Conservation (phyloP, 2,797 vertebrate genomes). For the Lacerta viridis region DNA sequence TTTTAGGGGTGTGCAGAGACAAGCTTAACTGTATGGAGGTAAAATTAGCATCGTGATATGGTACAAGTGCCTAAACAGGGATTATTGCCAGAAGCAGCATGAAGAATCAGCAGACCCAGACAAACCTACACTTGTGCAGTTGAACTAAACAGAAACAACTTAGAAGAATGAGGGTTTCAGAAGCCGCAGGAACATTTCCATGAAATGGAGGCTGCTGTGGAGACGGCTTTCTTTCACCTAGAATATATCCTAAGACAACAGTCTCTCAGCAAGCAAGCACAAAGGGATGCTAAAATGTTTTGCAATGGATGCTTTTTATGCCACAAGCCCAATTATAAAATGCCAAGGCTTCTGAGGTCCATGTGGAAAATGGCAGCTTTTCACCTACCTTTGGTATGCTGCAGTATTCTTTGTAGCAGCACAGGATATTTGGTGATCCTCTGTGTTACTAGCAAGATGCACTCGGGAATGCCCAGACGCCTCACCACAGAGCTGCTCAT, state of each 20-base stretch:
- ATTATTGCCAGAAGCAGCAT: background rate
- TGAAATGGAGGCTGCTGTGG: background rate
- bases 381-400: slow-evolving; percentile 91
- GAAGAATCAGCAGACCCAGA: background rate
- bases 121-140: background rate
- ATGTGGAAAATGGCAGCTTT: background rate
- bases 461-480: slow-evolving; percentile 95
- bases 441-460: slow-evolving; percentile 96
- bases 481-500: slow-evolving; percentile 95
- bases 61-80: background rate
- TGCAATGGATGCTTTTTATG: background rate
- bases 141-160: background rate
- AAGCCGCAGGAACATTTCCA: background rate
- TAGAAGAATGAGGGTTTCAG: background rate
- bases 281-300: background rate
- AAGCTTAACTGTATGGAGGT: too few relatives aligned
- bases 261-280: background rate
- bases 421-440: slow-evolving; percentile 98
- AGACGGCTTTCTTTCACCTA: background rate
- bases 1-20: too few relatives aligned
- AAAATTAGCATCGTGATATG: background rate
- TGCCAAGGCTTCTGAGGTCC: background rate
- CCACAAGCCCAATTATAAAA: background rate
- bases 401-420: slow-evolving; percentile 92
- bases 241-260: background rate